phyloP scores from a whole-genome alignment of 2,113 vertebrate genomes.

The Lucifuga dentata region DNA sequence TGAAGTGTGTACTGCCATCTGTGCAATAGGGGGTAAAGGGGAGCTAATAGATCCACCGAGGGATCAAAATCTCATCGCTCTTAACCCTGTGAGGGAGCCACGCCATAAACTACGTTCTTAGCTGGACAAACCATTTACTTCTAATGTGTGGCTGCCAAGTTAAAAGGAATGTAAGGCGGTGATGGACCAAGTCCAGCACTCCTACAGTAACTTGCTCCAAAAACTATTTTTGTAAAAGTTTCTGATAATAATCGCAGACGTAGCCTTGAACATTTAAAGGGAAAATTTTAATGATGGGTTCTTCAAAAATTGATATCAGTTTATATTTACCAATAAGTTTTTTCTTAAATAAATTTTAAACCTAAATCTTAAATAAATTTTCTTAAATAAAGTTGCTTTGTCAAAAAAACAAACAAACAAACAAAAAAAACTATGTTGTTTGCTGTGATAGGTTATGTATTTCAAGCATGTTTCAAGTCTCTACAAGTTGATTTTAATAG shows the following conservation, averaged over 20 bases:
- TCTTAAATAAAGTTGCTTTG: too few relatives aligned
- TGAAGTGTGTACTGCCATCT: slow-evolving; percentile 65
- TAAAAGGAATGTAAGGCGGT: slow-evolving; percentile 24
- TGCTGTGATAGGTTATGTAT: too few relatives aligned
- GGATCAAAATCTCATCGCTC: slow-evolving; percentile 66
- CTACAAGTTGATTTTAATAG: too few relatives aligned
- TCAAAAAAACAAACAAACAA: too few relatives aligned
- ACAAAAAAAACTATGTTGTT: too few relatives aligned
- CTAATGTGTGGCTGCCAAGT: slow-evolving; percentile 41
- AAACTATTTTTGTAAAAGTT: slow-evolving; percentile 25
- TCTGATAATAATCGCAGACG: slow-evolving; percentile 1
- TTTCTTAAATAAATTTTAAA: too few relatives aligned
- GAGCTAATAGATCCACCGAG: slow-evolving; percentile 65
- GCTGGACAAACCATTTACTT: slow-evolving; percentile 48
- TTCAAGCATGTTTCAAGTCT: too few relatives aligned
- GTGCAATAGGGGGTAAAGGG: slow-evolving; percentile 42
- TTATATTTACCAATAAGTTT: not conserved
- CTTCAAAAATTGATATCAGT: slow-evolving; percentile 25
- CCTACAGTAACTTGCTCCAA: slow-evolving; percentile 14
- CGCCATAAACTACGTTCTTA: slow-evolving; percentile 42
- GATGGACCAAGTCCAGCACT: not conserved
- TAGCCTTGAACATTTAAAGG: slow-evolving; percentile 28
- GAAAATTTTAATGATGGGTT: slow-evolving; percentile 36
- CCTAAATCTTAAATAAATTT: too few relatives aligned
- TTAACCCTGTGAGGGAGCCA: slow-evolving; percentile 53